Evolutionary conservation across 1,140 invertebrate species (phyloP).

Genomic region (Pissodes strobi): DNA sequence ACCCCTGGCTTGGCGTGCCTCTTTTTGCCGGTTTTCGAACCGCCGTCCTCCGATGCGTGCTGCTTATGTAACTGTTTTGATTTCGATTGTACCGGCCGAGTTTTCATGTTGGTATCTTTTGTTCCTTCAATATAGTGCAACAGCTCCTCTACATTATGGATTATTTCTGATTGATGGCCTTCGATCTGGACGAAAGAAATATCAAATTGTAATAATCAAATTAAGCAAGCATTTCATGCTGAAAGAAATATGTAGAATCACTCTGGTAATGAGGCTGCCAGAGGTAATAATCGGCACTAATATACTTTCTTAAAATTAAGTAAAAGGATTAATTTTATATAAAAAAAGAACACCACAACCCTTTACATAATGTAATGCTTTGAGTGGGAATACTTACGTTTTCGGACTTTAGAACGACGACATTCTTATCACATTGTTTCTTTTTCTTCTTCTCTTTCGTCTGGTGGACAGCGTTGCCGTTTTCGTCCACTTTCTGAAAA

Average conservation of each 20-base stretch:
- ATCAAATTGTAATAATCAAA: no score
- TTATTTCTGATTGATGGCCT: constrained; percentile 53
- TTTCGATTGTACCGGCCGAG: constrained; percentile 37
- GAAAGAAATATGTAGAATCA: no score
- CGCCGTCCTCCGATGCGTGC: constrained; percentile 36
- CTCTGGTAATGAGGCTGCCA: no score
- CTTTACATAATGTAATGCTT: no score
- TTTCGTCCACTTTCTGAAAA: constrained; percentile 60
- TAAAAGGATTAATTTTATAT: no score
- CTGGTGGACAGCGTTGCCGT: constrained; percentile 57
- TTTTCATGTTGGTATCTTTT: constrained; percentile 30
- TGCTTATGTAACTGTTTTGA: constrained; percentile 49
- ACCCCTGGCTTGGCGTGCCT: constrained; percentile 34
- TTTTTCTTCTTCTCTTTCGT: constrained; percentile 51
- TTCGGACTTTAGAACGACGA: constrained; percentile 42
- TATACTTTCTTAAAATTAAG: no score
- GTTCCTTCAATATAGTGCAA: constrained; percentile 62
- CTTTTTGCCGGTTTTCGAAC: constrained; percentile 34
- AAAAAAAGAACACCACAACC: no score
- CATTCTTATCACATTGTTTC: constrained; percentile 47
- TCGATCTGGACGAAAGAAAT: constrained; percentile 46
- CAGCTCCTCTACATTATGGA: constrained; percentile 57
- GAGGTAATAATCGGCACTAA: no score
- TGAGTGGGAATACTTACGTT: constrained; percentile 46
- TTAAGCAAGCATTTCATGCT: no score